Evolutionary conservation across 92 coral and sea anemone genomes (phyloP).

Genomic region (Nematostella vectensis): DNA sequence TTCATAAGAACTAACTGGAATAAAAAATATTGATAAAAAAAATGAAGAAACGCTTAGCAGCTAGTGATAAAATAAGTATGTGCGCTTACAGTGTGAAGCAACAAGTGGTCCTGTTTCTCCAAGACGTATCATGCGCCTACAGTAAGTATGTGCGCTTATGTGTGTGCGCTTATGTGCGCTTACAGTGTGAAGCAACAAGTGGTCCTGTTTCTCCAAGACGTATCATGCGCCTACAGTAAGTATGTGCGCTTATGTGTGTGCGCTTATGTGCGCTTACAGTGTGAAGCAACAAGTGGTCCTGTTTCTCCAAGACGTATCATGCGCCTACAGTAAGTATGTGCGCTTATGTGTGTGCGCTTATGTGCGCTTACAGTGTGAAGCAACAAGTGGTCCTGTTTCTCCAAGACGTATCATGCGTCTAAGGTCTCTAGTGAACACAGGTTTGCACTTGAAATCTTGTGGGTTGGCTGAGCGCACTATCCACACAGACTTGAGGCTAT

Average conservation of each 20-base stretch:
- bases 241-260: too few species aligned
- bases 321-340: constrained; percentile 50
- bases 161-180: too few species aligned
- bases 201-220: constrained; percentile 55
- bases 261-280: constrained; percentile 58
- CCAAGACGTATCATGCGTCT: constrained; percentile 52
- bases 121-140: constrained; percentile 51
- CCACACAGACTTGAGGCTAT: constrained; percentile 60
- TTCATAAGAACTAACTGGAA: too few species aligned
- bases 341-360: too few species aligned
- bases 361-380: constrained; percentile 60
- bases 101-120: constrained; percentile 56
- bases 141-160: too few species aligned
- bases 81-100: constrained; percentile 77
- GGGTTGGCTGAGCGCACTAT: constrained; percentile 57
- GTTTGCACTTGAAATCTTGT: constrained; percentile 21
- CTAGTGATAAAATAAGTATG: too few species aligned
- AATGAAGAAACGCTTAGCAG: too few species aligned
- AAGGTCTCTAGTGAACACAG: constrained; percentile 58
- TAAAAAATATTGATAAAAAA: too few species aligned
- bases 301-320: constrained; percentile 60
- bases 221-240: constrained; percentile 49
- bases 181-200: constrained; percentile 70
- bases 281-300: constrained; percentile 56
- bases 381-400: constrained; percentile 60